These are phyloP conservation scores for Himalopsyche anomala DNA, from an alignment of 2,888 invertebrate species.

Conservation along the genomic window DNA sequence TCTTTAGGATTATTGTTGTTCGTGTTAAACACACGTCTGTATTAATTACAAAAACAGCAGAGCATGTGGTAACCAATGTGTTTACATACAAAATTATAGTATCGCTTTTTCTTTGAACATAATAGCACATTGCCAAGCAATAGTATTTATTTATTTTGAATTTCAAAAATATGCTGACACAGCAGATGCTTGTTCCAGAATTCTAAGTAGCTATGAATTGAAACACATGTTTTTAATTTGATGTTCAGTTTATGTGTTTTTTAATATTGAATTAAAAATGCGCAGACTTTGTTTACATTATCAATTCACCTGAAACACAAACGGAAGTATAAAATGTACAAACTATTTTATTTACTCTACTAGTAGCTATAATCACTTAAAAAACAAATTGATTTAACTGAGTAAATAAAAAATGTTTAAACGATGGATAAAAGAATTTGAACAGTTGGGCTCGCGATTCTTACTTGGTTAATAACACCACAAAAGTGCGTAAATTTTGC, in stretches of 20 bases:
- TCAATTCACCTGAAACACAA: neutral
- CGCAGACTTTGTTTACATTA: neutral
- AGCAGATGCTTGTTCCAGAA: constrained; percentile 1
- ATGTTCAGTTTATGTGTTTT: neutral
- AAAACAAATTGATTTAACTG: neutral
- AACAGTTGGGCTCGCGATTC: too few species aligned
- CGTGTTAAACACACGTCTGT: neutral
- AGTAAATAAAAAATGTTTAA: neutral
- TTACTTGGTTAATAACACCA: too few species aligned
- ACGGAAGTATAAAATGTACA: neutral
- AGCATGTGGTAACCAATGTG: constrained; percentile 13
- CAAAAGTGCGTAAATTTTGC: too few species aligned
- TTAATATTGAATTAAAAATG: neutral
- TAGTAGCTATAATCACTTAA: neutral
- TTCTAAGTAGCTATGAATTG: neutral
- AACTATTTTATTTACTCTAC: neutral
- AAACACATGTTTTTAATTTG: neutral
- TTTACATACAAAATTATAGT: neutral
- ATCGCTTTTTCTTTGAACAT: neutral
- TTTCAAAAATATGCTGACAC: neutral
- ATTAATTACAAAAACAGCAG: neutral
- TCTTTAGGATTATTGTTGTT: neutral
- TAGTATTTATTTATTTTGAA: constrained; percentile 10
- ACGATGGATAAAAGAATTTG: too few species aligned
- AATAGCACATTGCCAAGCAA: neutral